phyloP scores from a whole-genome alignment of 2,888 invertebrate genomes.

The Euplagia quadripunctaria region DNA sequence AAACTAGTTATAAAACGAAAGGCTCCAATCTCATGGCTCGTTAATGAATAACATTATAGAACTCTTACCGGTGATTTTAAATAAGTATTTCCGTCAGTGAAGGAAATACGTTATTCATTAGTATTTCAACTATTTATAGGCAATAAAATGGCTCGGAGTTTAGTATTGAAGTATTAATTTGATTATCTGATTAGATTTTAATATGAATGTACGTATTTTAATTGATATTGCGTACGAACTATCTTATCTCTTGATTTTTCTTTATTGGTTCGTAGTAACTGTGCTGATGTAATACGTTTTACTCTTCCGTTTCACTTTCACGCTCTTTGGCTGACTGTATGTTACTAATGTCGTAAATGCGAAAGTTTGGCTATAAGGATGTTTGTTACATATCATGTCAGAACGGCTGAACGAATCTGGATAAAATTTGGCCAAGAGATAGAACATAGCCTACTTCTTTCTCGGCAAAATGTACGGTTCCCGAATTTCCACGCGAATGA shows the following conservation, averaged over 20 bases:
- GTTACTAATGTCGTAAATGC: too few species aligned
- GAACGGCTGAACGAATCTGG: too few species aligned
- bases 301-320: conserved; percentile 2
- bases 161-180: conserved; percentile 13
- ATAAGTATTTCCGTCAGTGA: conserved; percentile 37
- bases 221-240: conserved; percentile 11
- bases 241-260: conserved; percentile 7
- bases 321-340: background rate
- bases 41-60: conserved; percentile 26
- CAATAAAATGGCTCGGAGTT: conserved; percentile 34
- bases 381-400: too few species aligned
- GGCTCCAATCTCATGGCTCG: conserved; percentile 29
- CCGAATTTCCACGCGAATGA: too few species aligned
- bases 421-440: too few species aligned
- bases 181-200: conserved; percentile 35
- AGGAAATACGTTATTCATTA: conserved; percentile 43
- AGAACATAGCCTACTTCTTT: too few species aligned
- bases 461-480: too few species aligned
- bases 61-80: conserved; percentile 35
- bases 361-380: too few species aligned
- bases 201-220: conserved; percentile 32
- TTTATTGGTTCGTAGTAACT: background rate
- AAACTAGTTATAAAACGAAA: conserved; percentile 40
- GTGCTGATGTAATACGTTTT: conserved; percentile 1
- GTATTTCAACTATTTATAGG: conserved; percentile 37